Evolutionary conservation across 2,797 vertebrate genomes (phyloP).

Genomic region (Parotocinclus haroldoi): DNA sequence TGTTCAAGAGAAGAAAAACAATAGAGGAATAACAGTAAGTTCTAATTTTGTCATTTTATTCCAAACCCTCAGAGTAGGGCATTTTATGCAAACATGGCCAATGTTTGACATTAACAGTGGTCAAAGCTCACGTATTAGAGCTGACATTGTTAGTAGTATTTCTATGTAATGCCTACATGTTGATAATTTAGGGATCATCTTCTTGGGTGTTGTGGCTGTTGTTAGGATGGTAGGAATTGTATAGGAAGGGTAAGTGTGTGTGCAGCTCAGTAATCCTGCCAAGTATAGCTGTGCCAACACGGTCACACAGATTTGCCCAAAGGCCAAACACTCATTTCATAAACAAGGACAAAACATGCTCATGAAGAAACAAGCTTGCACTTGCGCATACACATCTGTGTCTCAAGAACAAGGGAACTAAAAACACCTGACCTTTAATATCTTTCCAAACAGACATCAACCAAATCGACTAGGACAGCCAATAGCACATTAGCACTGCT

Average conservation of each 20-base stretch:
- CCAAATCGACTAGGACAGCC: conserved; percentile 19
- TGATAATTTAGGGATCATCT: not conserved
- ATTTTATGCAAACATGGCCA: conserved; percentile 3
- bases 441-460: conserved; percentile 24
- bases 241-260: conserved; percentile 48
- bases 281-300: not conserved
- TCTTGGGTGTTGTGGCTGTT: not conserved
- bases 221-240: not conserved
- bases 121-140: no score
- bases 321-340: conserved; percentile 13
- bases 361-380: not conserved
- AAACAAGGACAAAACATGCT: not conserved
- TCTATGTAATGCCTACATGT: not conserved
- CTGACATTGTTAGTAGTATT: not conserved
- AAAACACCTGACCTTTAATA: conserved; percentile 35
- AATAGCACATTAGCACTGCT: not conserved
- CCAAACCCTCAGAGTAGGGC: not conserved
- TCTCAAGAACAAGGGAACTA: conserved; percentile 13
- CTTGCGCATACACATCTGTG: not conserved
- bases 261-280: conserved; percentile 43
- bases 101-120: not conserved
- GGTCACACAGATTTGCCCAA: not conserved
- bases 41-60: not conserved
- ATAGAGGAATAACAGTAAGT: not conserved
- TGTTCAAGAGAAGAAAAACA: conserved; percentile 27